Percentiles rank a stretch among this genome's conserved stretches.
phyloP scores from a whole-genome alignment of 2,113 vertebrate species.

The Fregata magnificens region DNA sequence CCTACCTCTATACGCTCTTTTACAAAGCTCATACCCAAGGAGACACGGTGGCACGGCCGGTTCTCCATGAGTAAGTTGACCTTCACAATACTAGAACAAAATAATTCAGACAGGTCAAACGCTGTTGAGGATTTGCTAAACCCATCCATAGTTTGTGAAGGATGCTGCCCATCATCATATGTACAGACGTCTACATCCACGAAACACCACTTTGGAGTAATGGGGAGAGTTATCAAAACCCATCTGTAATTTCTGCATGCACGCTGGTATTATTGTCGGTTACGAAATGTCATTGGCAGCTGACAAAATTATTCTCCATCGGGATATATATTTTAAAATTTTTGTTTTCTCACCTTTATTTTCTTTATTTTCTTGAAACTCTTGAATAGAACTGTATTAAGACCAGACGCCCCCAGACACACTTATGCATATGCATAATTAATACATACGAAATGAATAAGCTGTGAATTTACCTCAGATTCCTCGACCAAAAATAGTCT shows the following conservation, averaged over 20 bases:
- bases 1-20: slow-evolving; percentile 94
- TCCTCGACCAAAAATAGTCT: neutral
- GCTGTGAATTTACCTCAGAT: neutral
- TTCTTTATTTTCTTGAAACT: neutral
- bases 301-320: neutral
- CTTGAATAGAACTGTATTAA: neutral
- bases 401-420: neutral
- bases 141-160: too few species aligned
- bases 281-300: neutral
- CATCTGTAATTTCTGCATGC: neutral
- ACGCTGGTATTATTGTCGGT: fast-evolving
- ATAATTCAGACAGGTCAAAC: too few species aligned
- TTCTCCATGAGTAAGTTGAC: slow-evolving; percentile 89
- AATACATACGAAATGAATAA: neutral
- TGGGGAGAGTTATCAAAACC: neutral
- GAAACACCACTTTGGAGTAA: neutral
- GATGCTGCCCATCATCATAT: neutral
- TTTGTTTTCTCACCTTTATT: neutral
- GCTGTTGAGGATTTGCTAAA: neutral
- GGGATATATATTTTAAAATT: neutral
- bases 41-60: slow-evolving; percentile 84
- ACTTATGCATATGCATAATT: neutral
- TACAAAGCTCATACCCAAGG: slow-evolving; percentile 84
- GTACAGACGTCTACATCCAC: neutral
- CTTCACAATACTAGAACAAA: neutral